Percentiles rank a stretch among this genome's conserved stretches.
phyloP scores from a whole-genome alignment of 2,797 vertebrate genomes.

The Enteromius mattozi region DNA sequence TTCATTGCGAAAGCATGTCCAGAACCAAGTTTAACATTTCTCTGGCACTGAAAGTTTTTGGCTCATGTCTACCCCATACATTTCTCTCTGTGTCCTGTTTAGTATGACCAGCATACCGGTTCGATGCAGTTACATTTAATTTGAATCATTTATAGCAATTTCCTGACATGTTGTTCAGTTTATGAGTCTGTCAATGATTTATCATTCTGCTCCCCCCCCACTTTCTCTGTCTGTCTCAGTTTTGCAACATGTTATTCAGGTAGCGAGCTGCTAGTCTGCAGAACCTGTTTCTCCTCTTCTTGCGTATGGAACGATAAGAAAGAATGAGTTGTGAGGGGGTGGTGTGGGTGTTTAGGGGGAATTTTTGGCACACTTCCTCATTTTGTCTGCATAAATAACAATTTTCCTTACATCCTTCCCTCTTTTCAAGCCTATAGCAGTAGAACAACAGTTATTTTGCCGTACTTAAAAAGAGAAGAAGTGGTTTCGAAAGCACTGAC shows the following conservation, averaged over 20 bases:
- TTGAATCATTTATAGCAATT: slow-evolving; percentile 14
- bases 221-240: slow-evolving; percentile 54
- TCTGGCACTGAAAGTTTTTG: slow-evolving; percentile 20
- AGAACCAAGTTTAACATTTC: slow-evolving; percentile 1
- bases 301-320: slow-evolving; percentile 34
- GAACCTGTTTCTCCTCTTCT: slow-evolving; percentile 58
- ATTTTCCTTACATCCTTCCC: slow-evolving; percentile 25
- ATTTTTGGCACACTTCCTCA: slow-evolving; percentile 47
- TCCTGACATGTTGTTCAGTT: slow-evolving; percentile 24
- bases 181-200: slow-evolving; percentile 46
- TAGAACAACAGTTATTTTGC: slow-evolving; percentile 24
- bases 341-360: slow-evolving; percentile 8
- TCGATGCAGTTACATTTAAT: slow-evolving; percentile 23
- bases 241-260: slow-evolving; percentile 58
- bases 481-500: neutral
- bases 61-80: neutral
- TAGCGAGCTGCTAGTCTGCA: slow-evolving; percentile 25
- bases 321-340: neutral
- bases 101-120: slow-evolving; percentile 10
- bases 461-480: slow-evolving; percentile 20
- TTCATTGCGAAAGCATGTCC: neutral
- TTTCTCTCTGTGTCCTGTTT: neutral
- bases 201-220: slow-evolving; percentile 58
- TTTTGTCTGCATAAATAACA: slow-evolving; percentile 54
- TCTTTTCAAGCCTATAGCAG: slow-evolving; percentile 53